Conservation (phyloP, 2,113 vertebrate genomes). For the Meleagris gallopavo region DNA sequence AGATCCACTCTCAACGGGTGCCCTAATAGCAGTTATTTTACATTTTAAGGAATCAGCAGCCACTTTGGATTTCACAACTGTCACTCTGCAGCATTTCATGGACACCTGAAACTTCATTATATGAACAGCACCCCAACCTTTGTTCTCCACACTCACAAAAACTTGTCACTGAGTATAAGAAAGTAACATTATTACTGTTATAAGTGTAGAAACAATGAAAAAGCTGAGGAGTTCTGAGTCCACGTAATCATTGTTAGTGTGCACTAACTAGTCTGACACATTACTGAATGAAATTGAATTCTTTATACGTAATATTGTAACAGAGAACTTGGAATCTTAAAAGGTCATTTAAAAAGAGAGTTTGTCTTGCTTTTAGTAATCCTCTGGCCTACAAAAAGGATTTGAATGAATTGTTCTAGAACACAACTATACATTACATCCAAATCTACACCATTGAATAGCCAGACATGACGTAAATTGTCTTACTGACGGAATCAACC, state of each 20-base stretch:
- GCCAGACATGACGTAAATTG: neutral
- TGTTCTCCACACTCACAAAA: neutral
- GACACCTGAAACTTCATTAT: neutral
- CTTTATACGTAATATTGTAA: neutral
- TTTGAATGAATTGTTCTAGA: slow-evolving; percentile 7
- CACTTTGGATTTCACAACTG: neutral
- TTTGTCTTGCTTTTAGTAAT: slow-evolving; percentile 27
- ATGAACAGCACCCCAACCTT: neutral
- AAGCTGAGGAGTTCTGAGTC: neutral
- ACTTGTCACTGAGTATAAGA: neutral
- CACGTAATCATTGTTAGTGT: neutral
- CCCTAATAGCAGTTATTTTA: neutral
- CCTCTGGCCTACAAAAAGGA: neutral
- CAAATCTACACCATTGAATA: neutral
- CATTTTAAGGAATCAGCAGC: neutral
- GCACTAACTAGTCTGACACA: neutral
- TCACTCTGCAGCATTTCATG: neutral
- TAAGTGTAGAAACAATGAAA: neutral
- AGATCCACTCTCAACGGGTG: neutral
- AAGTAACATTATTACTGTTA: neutral
- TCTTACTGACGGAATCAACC: neutral
- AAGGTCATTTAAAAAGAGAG: neutral
- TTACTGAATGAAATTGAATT: neutral
- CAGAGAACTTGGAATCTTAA: neutral
- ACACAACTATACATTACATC: neutral